A percentile compares a stretch with the other conserved stretches of the same genome.
Evolutionary conservation across 2,113 vertebrate genomes (phyloP).

Genomic region (Prunella fulvescens): DNA sequence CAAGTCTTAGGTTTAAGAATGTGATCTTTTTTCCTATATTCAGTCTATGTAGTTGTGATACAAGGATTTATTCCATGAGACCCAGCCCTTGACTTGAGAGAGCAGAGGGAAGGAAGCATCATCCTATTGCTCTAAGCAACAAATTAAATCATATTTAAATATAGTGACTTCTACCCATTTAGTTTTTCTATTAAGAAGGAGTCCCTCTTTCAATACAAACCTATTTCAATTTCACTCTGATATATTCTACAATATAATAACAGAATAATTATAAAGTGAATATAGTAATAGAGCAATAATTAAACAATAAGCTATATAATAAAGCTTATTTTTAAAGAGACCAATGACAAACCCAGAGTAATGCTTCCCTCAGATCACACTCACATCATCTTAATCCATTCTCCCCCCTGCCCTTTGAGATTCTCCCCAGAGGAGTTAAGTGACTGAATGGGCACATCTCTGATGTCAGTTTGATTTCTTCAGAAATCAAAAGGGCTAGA

Average conservation of each 20-base stretch:
- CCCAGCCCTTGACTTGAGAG: not conserved
- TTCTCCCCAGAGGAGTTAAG: not conserved
- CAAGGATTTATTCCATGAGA: not conserved
- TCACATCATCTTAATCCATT: not conserved
- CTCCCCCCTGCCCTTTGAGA: accelerated
- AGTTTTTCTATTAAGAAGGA: not conserved
- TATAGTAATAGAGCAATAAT: not conserved
- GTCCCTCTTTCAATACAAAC: not conserved
- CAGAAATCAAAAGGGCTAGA: not conserved
- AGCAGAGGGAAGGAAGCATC: not conserved
- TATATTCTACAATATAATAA: not conserved
- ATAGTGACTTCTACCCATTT: not conserved
- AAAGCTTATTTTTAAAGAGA: not conserved
- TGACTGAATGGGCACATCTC: not conserved
- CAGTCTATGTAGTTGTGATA: not conserved
- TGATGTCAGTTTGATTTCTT: not conserved
- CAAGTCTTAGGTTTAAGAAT: not conserved
- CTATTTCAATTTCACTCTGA: not conserved
- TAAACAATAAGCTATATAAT: not conserved
- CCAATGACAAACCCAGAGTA: not conserved
- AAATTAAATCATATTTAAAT: not conserved
- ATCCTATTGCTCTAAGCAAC: not conserved
- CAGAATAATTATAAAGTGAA: not conserved
- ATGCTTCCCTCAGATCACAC: not conserved
- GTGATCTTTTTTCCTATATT: not conserved